A percentile compares a stretch with the other conserved stretches of the same genome.
These are phyloP conservation scores for Bolinopsis microptera DNA, from an alignment of 37 sponge, comb jelly and placozoan species.

Conservation along the genomic window DNA sequence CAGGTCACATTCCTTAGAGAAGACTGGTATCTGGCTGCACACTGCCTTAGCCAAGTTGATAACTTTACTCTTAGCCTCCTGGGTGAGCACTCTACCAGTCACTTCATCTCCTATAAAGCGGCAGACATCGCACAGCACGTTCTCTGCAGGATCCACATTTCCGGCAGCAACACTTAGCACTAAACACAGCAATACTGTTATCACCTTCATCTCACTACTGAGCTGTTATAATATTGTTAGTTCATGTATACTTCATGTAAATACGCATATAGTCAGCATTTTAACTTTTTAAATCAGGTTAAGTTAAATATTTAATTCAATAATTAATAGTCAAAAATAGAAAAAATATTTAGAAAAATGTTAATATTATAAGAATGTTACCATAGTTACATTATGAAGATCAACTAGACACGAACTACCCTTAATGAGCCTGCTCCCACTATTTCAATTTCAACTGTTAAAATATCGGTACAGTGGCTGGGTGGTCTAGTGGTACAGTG, in stretches of 20 bases:
- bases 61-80: neutral
- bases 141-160: constrained; percentile 1
- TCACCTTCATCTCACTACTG: neutral
- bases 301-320: no score
- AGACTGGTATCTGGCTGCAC: neutral
- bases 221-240: neutral
- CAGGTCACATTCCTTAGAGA: neutral
- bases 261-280: no score
- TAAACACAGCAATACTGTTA: neutral
- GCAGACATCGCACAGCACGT: constrained; percentile 22
- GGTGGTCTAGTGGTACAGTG: no score
- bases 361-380: no score
- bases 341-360: no score
- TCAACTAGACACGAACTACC: no score
- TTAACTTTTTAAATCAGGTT: no score
- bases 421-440: no score
- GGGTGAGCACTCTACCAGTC: neutral
- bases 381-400: no score
- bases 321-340: no score
- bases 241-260: neutral
- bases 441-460: no score
- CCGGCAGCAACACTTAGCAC: neutral
- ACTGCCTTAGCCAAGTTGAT: neutral
- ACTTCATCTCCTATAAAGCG: constrained; percentile 16
- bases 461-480: no score